phyloP scores from a whole-genome alignment of 2,888 invertebrate species.

The Villa cingulata region DNA sequence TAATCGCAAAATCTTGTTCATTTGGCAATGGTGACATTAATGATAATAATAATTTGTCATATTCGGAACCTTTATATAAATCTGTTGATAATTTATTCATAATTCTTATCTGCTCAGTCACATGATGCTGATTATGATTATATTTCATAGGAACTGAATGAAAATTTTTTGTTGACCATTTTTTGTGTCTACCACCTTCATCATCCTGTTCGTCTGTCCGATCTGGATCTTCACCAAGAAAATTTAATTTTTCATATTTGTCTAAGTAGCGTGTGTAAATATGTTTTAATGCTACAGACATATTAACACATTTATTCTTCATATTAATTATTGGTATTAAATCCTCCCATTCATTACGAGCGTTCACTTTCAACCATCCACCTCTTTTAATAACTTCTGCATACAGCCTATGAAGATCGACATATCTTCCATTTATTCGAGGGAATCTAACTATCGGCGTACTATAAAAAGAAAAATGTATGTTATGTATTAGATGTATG shows the following conservation, averaged over 20 bases:
- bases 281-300: conserved; percentile 69
- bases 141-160: conserved; percentile 61
- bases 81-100: conserved; percentile 54
- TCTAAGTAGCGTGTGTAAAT: conserved; percentile 70
- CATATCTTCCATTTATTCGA: conserved; percentile 74
- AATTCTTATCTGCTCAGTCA: conserved; percentile 48
- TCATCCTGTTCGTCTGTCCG: conserved; percentile 58
- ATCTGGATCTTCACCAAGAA: conserved; percentile 79
- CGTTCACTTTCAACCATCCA: conserved; percentile 92
- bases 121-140: conserved; percentile 63
- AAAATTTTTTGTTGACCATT: conserved; percentile 48
- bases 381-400: conserved; percentile 82
- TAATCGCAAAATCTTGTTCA: conserved; percentile 96
- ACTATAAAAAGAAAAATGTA: conserved; percentile 31
- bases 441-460: conserved; percentile 47
- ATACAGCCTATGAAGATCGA: conserved; percentile 87
- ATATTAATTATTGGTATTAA: conserved; percentile 62
- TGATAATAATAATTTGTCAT: conserved; percentile 78
- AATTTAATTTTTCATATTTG: conserved; percentile 81
- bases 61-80: conserved; percentile 57
- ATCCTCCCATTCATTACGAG: conserved; percentile 76
- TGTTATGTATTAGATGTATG: background rate
- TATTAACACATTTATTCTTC: conserved; percentile 78
- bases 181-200: conserved; percentile 57
- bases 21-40: conserved; percentile 93